Conservation (phyloP, 2,888 invertebrate species). For the Archips crataeganus region DNA sequence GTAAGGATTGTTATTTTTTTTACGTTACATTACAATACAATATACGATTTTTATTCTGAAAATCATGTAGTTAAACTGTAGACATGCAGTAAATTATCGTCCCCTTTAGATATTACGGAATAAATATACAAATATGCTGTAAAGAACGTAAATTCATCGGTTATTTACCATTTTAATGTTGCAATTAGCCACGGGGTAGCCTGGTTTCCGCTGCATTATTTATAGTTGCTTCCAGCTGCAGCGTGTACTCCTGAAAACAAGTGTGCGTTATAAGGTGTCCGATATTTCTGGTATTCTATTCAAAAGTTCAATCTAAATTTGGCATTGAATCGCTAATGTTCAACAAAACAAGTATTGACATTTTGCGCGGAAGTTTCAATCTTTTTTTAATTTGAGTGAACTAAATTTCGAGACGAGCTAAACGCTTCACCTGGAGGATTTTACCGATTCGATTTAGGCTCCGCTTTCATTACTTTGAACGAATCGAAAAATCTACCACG, state of each 20-base stretch:
- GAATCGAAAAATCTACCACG: slow-evolving; percentile 38
- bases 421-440: neutral
- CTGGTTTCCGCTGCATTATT: slow-evolving; percentile 77
- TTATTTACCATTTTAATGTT: slow-evolving; percentile 77
- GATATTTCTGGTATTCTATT: slow-evolving; percentile 15
- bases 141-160: slow-evolving; percentile 15
- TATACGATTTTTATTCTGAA: neutral
- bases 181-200: slow-evolving; percentile 75
- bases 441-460: slow-evolving; percentile 23
- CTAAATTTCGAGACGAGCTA: neutral
- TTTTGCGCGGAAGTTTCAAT: slow-evolving; percentile 50
- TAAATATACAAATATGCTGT: neutral
- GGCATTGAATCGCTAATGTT: slow-evolving; percentile 38
- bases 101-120: neutral
- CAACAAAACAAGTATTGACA: slow-evolving; percentile 55
- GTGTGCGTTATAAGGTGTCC: neutral
- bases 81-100: neutral
- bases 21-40: neutral
- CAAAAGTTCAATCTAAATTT: slow-evolving; percentile 30
- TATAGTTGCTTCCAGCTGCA: slow-evolving; percentile 40
- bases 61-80: neutral
- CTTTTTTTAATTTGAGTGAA: slow-evolving; percentile 11
- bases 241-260: neutral
- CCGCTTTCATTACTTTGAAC: slow-evolving; percentile 8
- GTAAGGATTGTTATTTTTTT: neutral